Evolutionary conservation across 2,113 vertebrate genomes (phyloP), one percentile per base, ranked within the genome.

Genomic region (Pyxicephalus adspersus): DNA sequence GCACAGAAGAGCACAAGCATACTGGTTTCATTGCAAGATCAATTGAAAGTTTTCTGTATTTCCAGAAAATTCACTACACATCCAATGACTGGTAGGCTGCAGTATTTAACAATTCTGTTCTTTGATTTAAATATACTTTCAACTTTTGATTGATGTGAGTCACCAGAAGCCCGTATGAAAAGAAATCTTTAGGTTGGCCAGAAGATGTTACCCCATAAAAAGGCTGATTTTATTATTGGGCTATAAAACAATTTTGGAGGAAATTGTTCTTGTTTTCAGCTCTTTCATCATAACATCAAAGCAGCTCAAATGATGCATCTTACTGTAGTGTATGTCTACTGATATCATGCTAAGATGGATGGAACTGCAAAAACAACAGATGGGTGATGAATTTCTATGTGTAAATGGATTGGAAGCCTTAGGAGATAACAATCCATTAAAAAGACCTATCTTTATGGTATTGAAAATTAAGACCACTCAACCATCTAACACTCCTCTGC

Each of bases 311-410:
- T 82, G 63, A 65, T 82, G 34, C 61, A 75, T 82, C 50, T 54
- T 75, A n/a, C 52, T 66, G 71, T 50, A 82, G 61, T 82, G 64
- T 45, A 64, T 72, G 78, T 72, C 70, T 75, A 25, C 80, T 82
- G 80, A 82, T 82, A 82, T 80, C 78, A 80, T 52, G 60, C 75
- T 75, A 82, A 82, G 71, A 82, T 82, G 80, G 51, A 82, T 82
- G 70, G 68, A 63, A 60, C 63, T 28, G 29, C 61, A 28, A 64
- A 82, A 82, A 75, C 70, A 82, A 75, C 80, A 82, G 80, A 82
- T 82, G 80, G 79, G 79, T 81, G 58, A 81, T 81, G 68, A 60
- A 81, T 81, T 81, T 81, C 50, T 81, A 65, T 74, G 61, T 81
- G 79, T 81, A 81, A 81, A 81, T 71, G 68, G 68, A 54, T 64